Evolutionary conservation across 2,797 vertebrate genomes (phyloP).

Genomic region (Thripadectes ignobilis): DNA sequence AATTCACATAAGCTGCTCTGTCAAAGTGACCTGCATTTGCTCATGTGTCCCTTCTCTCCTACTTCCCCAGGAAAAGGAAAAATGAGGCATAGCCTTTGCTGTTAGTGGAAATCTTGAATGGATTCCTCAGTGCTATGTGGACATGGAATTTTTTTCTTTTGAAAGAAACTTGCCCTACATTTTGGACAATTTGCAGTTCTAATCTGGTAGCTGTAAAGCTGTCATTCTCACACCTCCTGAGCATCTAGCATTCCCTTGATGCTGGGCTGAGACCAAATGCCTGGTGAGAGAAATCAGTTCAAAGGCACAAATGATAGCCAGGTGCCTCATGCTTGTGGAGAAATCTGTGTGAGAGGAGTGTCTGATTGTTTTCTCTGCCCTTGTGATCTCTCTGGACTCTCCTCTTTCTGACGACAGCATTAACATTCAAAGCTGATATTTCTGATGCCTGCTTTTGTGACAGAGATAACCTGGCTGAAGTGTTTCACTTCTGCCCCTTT

Average conservation of each 20-base stretch:
- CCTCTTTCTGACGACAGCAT: background rate
- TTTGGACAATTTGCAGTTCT: slow-evolving; percentile 22
- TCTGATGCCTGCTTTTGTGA: background rate
- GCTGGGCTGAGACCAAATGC: background rate
- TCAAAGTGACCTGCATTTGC: background rate
- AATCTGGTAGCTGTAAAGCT: slow-evolving; percentile 20
- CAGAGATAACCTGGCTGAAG: background rate
- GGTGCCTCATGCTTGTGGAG: background rate
- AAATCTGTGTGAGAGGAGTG: background rate
- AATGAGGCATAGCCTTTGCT: background rate
- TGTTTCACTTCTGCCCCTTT: background rate
- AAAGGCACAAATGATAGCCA: background rate
- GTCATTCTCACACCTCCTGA: background rate
- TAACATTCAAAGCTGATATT: background rate
- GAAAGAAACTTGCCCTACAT: background rate
- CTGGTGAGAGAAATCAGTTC: background rate
- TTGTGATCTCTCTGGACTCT: background rate
- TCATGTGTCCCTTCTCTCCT: background rate
- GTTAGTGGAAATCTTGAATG: background rate
- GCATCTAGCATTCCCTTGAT: background rate
- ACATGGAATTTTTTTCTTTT: background rate
- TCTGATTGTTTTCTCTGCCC: background rate
- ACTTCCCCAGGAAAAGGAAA: background rate
- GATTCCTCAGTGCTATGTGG: background rate
- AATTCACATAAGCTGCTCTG: background rate